A percentile compares a stretch with the other conserved stretches of the same genome.
Evolutionary conservation across 2,113 vertebrate species (phyloP).

Genomic region (Sphyrna mokarran): DNA sequence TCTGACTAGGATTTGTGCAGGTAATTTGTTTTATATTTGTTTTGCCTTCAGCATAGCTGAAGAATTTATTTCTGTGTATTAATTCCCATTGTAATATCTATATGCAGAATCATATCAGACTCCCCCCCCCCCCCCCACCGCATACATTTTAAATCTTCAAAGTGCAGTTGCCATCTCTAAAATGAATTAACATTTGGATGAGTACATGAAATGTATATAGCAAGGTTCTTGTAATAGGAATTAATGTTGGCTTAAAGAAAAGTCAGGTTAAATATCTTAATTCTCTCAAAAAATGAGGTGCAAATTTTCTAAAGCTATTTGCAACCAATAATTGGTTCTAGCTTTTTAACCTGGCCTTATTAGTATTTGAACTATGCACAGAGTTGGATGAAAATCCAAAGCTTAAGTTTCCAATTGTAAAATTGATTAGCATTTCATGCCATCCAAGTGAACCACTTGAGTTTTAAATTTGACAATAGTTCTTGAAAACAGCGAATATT

Average conservation of each 20-base stretch:
- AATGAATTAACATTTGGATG: not conserved
- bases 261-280: not conserved
- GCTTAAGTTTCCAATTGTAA: not conserved
- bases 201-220: not conserved
- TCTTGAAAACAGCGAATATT: not conserved
- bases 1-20: constrained; percentile 94
- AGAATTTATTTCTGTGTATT: not conserved
- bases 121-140: too few species aligned
- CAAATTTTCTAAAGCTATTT: not conserved
- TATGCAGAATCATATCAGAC: not conserved
- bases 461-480: not conserved
- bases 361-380: not conserved
- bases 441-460: not conserved
- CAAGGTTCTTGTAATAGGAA: not conserved
- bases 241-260: not conserved
- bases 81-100: not conserved
- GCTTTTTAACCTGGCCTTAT: not conserved
- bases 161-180: not conserved
- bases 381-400: not conserved
- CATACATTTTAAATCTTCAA: not conserved
- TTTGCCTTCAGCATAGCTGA: not conserved
- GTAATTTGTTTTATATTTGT: constrained; percentile 49
- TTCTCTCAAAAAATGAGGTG: not conserved
- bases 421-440: not conserved
- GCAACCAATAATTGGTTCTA: not conserved